Base-by-base conservation (phyloP, 2,888 invertebrate species). In the Pyrrhia umbra region DNA sequence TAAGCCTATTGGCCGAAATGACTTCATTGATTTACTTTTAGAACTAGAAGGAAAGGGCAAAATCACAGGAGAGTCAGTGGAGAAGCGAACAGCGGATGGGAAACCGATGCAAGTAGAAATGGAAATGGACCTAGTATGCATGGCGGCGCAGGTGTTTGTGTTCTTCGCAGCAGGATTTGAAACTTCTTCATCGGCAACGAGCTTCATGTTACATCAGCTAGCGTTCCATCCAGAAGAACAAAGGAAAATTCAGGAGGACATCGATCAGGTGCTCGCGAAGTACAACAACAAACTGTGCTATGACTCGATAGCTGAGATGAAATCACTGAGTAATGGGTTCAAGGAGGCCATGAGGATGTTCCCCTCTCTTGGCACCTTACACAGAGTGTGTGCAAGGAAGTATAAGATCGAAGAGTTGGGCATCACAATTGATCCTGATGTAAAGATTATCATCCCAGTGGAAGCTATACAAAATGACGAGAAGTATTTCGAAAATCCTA, bases 121-220 rank as follows among this genome's bases (percentile, higher is more conserved):
- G 79, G 87, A 90, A 25, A 80, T 91, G 81, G 85, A 86, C 46
- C 66, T 83, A 1, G 56, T 75, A 15, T 77, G 82, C 42, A 80
- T 92, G 69, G 85, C 77, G 2, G 90, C 92, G 3, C 92, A 92
- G 73, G 85, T 90, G 4, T 89, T 90, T 18, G 68, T 92, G 10
- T 92, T 92, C 73, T 92, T 93, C 27, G 87, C 84, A 6, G 95
- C 94, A n/a, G 95, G 95, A 2, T 95, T 92, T 34, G 94, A 95
- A 71, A 94, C 95, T 0, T 92, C 94, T 0, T 92, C 95, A 0
- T 91, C 91, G 0, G 87, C 92, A 2, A 89, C 93, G 1, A 92
- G 92, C 59, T 92, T 81, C 54, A 83, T 86, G 10, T 77, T 93
- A 16, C 91, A 93, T 58, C 85, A 90, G 63, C 82, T 95, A 0